Evolutionary conservation across 2,113 vertebrate species (phyloP).

Genomic region (Pangasianodon gigas): DNA sequence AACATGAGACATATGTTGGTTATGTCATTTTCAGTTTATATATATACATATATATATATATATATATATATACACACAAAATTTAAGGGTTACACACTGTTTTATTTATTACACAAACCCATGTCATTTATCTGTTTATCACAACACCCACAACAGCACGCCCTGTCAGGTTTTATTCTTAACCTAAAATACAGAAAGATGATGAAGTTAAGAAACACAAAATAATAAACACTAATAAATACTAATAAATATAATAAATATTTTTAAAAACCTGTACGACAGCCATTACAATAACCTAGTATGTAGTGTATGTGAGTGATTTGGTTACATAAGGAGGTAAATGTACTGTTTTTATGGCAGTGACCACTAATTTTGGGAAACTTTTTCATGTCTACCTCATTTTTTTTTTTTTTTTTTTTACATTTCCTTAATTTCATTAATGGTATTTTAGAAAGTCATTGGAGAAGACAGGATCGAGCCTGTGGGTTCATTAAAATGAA

Average conservation of each 20-base stretch:
- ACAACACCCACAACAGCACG: background rate
- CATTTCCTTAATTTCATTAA: background rate
- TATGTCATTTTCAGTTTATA: too few relatives aligned
- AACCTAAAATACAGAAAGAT: background rate
- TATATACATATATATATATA: too few relatives aligned
- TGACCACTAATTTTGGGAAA: background rate
- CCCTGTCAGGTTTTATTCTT: background rate
- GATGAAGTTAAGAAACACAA: background rate
- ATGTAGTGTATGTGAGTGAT: background rate
- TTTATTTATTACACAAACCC: background rate
- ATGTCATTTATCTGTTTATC: background rate
- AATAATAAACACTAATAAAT: too few relatives aligned
- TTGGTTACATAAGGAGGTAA: background rate
- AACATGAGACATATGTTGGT: too few relatives aligned
- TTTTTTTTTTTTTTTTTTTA: too few relatives aligned
- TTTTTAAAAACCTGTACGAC: background rate
- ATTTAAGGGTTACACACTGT: background rate
- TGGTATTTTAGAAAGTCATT: background rate
- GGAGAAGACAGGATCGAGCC: background rate
- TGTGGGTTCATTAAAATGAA: constrained; percentile 55
- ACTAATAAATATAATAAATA: background rate
- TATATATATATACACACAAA: background rate
- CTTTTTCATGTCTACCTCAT: background rate
- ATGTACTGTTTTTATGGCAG: background rate
- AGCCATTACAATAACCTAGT: too few relatives aligned